Evolutionary conservation across 2,113 vertebrate species (phyloP).

Genomic region (Ceuthmochares aereus): DNA sequence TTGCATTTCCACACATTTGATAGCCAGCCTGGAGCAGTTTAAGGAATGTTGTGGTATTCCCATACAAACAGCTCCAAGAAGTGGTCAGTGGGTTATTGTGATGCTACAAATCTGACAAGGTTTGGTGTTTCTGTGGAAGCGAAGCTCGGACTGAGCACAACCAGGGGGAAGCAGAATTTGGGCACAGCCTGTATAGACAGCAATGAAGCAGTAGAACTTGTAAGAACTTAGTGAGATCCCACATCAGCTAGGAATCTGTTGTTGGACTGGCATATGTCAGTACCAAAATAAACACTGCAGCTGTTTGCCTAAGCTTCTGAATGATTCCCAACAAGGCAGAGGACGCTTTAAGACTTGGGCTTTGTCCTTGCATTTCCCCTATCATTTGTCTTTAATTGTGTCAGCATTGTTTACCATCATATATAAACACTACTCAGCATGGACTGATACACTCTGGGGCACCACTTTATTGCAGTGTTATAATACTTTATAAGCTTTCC

Average conservation of each 20-base stretch:
- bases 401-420: not conserved
- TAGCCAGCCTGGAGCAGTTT: rapidly evolving
- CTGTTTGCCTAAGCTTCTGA: not conserved
- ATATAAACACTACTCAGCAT: not conserved
- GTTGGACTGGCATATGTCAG: not conserved
- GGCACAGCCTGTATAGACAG: rapidly evolving
- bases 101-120: rapidly evolving
- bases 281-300: not conserved
- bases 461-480: not conserved
- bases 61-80: not conserved
- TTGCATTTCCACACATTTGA: rapidly evolving
- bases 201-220: not conserved
- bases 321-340: not conserved
- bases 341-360: not conserved
- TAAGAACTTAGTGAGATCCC: not conserved
- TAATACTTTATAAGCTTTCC: not conserved
- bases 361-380: not conserved
- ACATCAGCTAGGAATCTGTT: not conserved
- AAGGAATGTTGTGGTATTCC: rapidly evolving
- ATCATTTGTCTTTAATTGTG: not conserved
- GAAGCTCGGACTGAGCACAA: not conserved
- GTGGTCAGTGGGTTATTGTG: not conserved
- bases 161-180: not conserved
- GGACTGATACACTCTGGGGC: not conserved
- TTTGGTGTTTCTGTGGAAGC: not conserved